A percentile compares a stretch with the other conserved stretches of the same genome.
These are phyloP conservation scores for Drosophila formosana DNA, from an alignment of 2,888 invertebrate genomes.

Conservation along the genomic window DNA sequence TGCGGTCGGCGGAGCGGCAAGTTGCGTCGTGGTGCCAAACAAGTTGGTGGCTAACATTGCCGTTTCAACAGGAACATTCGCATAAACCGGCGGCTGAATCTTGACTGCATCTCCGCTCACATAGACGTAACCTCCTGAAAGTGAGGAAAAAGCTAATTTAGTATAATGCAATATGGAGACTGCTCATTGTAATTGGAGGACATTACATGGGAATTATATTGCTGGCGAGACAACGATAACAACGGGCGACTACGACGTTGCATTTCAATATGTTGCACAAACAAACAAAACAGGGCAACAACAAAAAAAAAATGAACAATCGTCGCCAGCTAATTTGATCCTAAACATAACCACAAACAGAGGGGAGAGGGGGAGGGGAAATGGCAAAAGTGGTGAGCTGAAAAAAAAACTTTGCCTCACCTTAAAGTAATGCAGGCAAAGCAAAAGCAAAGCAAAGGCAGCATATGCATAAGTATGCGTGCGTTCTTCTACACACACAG, in stretches of 20 bases:
- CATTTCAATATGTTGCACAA: conserved; percentile 41
- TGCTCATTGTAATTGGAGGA: conserved; percentile 18
- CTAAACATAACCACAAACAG: conserved; percentile 67
- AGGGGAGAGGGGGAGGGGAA: neutral
- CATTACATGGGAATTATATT: conserved; percentile 24
- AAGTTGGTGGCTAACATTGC: conserved; percentile 86
- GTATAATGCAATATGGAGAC: neutral
- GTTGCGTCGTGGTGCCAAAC: conserved; percentile 83
- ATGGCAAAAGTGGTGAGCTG: conserved; percentile 10
- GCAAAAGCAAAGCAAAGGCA: conserved; percentile 3
- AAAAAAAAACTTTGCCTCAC: conserved; percentile 55
- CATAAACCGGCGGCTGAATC: conserved; percentile 88
- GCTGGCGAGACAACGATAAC: conserved; percentile 31
- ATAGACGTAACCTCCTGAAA: conserved; percentile 89
- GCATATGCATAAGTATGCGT: conserved; percentile 22
- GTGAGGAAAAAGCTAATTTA: conserved; percentile 3
- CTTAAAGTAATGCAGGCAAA: conserved; percentile 60
- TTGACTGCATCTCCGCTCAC: conserved; percentile 94
- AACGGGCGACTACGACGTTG: neutral
- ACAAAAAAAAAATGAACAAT: conserved; percentile 19
- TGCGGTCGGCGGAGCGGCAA: conserved; percentile 76
- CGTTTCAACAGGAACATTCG: conserved; percentile 89
- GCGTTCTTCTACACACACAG: conserved; percentile 21
- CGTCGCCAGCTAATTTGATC: conserved; percentile 60
- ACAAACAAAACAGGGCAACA: conserved; percentile 30